These are phyloP conservation scores for Candoia aspera DNA, from an alignment of 2,113 vertebrate species.

Conservation along the genomic window DNA sequence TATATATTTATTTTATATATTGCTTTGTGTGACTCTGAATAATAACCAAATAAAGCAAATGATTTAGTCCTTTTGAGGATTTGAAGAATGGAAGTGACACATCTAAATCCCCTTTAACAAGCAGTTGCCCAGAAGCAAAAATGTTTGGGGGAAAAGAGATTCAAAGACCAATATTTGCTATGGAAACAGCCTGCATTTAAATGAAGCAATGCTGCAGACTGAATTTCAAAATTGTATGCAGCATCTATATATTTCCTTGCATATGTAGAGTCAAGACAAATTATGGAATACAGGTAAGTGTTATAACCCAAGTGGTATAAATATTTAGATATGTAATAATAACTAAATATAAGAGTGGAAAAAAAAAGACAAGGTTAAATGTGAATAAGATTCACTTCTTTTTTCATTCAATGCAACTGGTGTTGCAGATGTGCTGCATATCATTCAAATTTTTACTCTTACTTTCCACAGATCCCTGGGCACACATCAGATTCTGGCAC, in stretches of 20 bases:
- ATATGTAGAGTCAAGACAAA: background rate
- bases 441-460: constrained; percentile 8
- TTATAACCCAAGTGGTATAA: constrained; percentile 33
- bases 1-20: background rate
- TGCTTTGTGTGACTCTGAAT: background rate
- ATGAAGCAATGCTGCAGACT: background rate
- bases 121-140: background rate
- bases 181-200: background rate
- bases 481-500: background rate
- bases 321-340: constrained; percentile 21
- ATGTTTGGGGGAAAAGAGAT: background rate
- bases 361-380: background rate
- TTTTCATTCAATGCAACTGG: constrained; percentile 24
- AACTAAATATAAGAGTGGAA: constrained; percentile 34
- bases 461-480: background rate
- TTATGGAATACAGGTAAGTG: background rate
- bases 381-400: constrained; percentile 46
- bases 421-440: background rate
- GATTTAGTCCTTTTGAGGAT: background rate
- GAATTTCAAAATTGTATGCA: background rate
- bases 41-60: background rate
- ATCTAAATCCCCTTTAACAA: background rate
- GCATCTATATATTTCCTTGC: background rate
- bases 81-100: background rate
- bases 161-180: background rate